Evolutionary conservation across 2,113 vertebrate species (phyloP), one percentile per base, ranked within the genome.

Genomic region (Hystrix brachyura): DNA sequence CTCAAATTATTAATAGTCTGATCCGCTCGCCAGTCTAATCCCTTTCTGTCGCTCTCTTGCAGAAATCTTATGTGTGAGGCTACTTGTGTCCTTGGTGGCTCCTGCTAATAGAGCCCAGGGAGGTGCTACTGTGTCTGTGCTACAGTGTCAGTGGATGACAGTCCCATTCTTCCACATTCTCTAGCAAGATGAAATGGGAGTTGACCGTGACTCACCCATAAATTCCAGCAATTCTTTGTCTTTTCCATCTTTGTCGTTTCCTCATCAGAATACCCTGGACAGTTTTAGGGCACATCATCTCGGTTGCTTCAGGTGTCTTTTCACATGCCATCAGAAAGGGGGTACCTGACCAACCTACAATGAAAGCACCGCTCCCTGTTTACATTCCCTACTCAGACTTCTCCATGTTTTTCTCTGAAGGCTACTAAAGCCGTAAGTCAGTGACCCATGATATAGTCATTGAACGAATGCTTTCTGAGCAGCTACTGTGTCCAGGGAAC

Each of bases 221-320:
- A 32, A 59, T 27, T 34, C 15, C 2, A 60, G 27, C 17, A 51
- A 5, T 62, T 38, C 9, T 27, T 25, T 11, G 34, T 55, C 3
- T 12, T 17, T 32, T 53, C 14, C 29, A 7, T 59, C 10, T 25
- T n/a, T 19, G 2, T 3, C 6, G n/a, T 43, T 67, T 59, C 64
- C 69, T 90, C 53, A 38, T 57, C 62, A 3, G 34, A 29, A 27
- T 13, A 9, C 46, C 13, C 7, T 4, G 38, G 9, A 27, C 34
- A 1, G 3, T 32, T 57, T 46, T 3, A 5, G 3, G 5, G 12
- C 13, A 74, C 10, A 6, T 10, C 38, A 1, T 7, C 3, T 76
- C 7, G 7, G 19, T 12, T 34, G 11, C 46, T 89, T 57, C 12
- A 19, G 13, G 5, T 43, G n/a, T 38, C 43, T 57, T 1, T 4